Evolutionary conservation across 2,113 vertebrate genomes (phyloP).

Genomic region (Actenoides hombroni): DNA sequence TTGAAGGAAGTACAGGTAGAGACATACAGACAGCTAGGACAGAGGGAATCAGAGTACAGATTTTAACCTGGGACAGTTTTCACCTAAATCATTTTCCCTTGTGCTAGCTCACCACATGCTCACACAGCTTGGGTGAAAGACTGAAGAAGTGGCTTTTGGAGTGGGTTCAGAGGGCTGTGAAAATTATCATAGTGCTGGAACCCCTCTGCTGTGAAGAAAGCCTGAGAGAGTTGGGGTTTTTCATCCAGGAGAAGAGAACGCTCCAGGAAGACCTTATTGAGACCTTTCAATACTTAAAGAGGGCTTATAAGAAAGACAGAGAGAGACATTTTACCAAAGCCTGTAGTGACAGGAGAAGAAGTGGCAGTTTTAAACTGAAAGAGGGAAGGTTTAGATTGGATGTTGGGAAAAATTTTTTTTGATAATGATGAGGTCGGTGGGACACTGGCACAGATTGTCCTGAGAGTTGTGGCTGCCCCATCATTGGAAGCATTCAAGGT

Average conservation of each 20-base stretch:
- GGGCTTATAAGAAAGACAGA: background rate
- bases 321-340: background rate
- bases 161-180: background rate
- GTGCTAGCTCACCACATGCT: background rate
- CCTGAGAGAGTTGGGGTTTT: background rate
- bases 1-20: background rate
- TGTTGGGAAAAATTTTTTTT: too few relatives aligned
- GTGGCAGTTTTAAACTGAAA: background rate
- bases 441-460: background rate
- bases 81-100: background rate
- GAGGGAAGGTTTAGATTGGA: background rate
- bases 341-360: background rate
- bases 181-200: background rate
- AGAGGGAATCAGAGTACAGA: background rate
- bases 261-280: background rate
- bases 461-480: background rate
- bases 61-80: background rate
- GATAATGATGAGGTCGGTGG: fast-evolving
- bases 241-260: background rate
- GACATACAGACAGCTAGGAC: background rate
- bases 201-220: background rate
- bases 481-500: background rate
- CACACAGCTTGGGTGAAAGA: fast-evolving
- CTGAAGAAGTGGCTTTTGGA: background rate
- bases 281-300: background rate